phyloP scores from a whole-genome alignment of 2,888 invertebrate species.

The Rhorus exstirpatorius region DNA sequence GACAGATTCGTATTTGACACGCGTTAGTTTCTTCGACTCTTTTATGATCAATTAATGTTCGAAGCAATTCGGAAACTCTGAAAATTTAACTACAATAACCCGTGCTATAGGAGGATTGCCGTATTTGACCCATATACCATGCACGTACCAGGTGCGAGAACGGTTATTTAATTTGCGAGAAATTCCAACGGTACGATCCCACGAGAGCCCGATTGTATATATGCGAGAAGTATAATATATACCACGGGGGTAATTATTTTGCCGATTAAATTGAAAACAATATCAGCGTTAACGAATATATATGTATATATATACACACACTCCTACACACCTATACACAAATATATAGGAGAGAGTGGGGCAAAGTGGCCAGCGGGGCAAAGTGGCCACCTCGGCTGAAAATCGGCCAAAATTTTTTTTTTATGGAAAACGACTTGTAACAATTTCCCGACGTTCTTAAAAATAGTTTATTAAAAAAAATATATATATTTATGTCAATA shows the following conservation, averaged over 20 bases:
- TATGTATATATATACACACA: conserved; percentile 4
- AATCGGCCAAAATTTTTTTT: no score
- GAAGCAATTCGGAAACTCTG: conserved; percentile 11
- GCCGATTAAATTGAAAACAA: conserved; percentile 65
- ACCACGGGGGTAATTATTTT: conserved; percentile 57
- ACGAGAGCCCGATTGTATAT: conserved; percentile 29
- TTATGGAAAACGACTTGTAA: no score
- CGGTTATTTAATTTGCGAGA: conserved; percentile 53
- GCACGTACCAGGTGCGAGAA: conserved; percentile 22
- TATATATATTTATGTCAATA: no score
- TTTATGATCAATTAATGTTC: neutral
- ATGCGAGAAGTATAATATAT: neutral
- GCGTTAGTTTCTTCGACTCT: neutral
- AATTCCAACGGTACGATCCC: conserved; percentile 41
- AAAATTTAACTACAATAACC: neutral
- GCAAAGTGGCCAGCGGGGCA: no score
- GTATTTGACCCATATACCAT: conserved; percentile 23
- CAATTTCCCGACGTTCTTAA: no score
- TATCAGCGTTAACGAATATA: conserved; percentile 52
- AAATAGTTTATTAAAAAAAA: no score
- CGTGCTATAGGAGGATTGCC: neutral
- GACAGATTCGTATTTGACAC: neutral
- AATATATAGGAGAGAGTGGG: no score
- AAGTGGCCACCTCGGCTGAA: no score
- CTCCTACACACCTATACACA: no score